These are phyloP conservation scores for Megaceryle torquata DNA, from an alignment of 2,113 vertebrate species.

Conservation along the genomic window DNA sequence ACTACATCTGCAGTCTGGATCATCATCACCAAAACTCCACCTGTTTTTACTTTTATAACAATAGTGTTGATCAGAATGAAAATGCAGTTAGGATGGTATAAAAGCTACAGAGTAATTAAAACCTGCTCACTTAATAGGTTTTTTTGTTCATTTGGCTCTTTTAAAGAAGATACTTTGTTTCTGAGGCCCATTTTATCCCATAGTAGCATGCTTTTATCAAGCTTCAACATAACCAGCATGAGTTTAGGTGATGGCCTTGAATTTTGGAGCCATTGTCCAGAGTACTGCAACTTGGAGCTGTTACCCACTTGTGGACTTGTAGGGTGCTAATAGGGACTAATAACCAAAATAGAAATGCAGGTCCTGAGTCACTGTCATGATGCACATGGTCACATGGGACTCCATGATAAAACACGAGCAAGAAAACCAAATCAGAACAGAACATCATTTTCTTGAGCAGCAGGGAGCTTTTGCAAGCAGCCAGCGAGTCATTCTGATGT, in stretches of 20 bases:
- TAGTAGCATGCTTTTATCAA: not conserved
- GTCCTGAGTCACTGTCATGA: not conserved
- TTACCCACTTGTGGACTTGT: not conserved
- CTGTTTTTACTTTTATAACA: not conserved
- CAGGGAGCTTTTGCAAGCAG: not conserved
- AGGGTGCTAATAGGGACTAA: not conserved
- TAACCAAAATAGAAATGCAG: not conserved
- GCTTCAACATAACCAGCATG: not conserved
- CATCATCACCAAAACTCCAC: not conserved
- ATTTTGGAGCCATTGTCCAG: not conserved
- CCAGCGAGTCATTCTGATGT: fast-evolving
- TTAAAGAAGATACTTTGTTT: not conserved
- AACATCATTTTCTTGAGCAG: not conserved
- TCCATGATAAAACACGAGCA: no score
- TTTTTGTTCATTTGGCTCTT: not conserved
- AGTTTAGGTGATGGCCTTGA: not conserved
- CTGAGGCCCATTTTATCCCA: not conserved
- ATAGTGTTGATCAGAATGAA: not conserved
- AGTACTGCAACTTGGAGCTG: not conserved
- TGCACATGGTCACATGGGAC: not conserved
- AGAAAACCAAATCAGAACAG: no score
- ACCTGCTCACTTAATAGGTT: not conserved
- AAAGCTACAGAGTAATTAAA: not conserved
- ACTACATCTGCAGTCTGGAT: not conserved
- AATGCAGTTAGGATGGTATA: not conserved